Conservation (phyloP, 2,888 invertebrate genomes). For the Cataglyphis altisquamis region DNA sequence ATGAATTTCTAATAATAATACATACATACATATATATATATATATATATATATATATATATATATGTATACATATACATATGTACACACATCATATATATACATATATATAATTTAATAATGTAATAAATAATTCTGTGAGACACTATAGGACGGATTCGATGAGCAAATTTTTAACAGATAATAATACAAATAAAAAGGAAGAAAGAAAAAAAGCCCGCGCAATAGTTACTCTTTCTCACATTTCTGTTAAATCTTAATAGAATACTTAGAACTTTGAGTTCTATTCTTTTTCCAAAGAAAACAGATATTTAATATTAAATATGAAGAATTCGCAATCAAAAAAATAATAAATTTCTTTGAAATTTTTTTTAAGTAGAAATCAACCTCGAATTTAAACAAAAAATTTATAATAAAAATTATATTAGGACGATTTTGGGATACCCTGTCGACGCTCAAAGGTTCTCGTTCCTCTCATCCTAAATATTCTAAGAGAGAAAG, state of each 20-base stretch:
- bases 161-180: background rate
- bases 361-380: background rate
- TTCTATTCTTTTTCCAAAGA: background rate
- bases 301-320: background rate
- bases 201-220: conserved; percentile 15
- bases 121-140: conserved; percentile 1
- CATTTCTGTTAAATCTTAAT: background rate
- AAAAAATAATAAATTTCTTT: background rate
- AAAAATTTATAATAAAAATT: background rate
- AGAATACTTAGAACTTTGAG: background rate
- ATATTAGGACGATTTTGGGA: background rate
- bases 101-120: too few species aligned
- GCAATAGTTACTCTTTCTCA: background rate
- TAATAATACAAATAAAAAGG: conserved; percentile 33
- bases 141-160: background rate
- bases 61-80: background rate
- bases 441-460: conserved; percentile 78
- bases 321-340: background rate
- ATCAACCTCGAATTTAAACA: background rate
- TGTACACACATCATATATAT: background rate
- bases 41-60: background rate
- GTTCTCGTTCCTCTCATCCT: conserved; percentile 74
- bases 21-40: background rate
- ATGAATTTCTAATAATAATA: conserved; percentile 10
- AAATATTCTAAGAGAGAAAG: conserved; percentile 33